Percentiles rank a stretch among this genome's conserved stretches.
Evolutionary conservation across 2,113 vertebrate genomes (phyloP).

Genomic region (Psephotus haematonotus): DNA sequence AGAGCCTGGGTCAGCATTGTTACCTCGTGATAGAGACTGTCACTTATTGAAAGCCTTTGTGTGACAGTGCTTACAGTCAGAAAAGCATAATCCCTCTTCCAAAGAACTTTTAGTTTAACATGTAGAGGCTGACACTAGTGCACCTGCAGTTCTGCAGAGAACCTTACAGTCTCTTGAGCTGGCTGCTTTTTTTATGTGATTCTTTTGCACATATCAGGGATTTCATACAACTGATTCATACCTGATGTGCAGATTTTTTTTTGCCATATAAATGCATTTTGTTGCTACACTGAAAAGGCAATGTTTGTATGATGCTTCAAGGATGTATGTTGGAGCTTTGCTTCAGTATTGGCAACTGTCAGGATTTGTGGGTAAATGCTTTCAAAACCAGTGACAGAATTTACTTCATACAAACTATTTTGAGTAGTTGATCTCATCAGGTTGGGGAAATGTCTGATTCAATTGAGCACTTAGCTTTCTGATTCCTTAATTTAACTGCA

Average conservation of each 20-base stretch:
- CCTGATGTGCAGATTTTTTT: background rate
- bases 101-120: background rate
- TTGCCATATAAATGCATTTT: background rate
- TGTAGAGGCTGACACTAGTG: background rate
- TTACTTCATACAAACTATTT: constrained; percentile 2
- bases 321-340: background rate
- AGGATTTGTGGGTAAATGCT: constrained; percentile 20
- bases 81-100: background rate
- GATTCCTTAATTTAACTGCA: constrained; percentile 39
- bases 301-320: background rate
- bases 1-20: fast-evolving
- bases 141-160: background rate
- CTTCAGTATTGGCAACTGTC: constrained; percentile 13
- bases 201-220: background rate
- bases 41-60: background rate
- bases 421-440: constrained; percentile 31
- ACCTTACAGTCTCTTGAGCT: background rate
- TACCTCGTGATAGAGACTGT: background rate
- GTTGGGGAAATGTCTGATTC: constrained; percentile 11
- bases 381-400: constrained; percentile 36
- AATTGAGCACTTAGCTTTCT: constrained; percentile 20
- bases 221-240: background rate
- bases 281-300: background rate
- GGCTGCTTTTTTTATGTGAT: fast-evolving
- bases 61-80: background rate